A percentile compares a stretch with the other conserved stretches of the same genome.
Evolutionary conservation across 2,888 invertebrate species (phyloP).

Genomic region (Clunio marinus): DNA sequence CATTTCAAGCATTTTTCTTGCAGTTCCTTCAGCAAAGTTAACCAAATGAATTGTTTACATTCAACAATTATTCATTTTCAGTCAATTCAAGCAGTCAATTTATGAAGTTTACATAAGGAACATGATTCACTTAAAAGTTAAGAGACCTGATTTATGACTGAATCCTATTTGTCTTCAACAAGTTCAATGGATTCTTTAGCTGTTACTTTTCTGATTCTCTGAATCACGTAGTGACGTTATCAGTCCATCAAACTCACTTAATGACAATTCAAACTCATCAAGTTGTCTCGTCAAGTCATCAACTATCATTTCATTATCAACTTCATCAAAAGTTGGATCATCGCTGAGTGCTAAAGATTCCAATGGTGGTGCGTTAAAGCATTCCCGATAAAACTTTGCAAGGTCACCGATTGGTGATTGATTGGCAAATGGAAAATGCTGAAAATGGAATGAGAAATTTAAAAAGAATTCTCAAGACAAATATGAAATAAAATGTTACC

Average conservation of each 20-base stretch:
- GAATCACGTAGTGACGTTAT: slow-evolving; percentile 48
- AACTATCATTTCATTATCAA: slow-evolving; percentile 41
- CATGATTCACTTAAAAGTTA: slow-evolving; percentile 20
- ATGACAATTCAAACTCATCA: slow-evolving; percentile 51
- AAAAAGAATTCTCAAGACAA: not conserved
- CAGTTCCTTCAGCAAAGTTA: not conserved
- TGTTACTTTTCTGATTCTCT: slow-evolving; percentile 42
- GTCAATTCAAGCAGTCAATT: slow-evolving; percentile 1
- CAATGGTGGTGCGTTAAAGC: slow-evolving; percentile 49
- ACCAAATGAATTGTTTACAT: not conserved
- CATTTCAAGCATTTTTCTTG: slow-evolving; percentile 11
- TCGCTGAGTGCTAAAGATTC: slow-evolving; percentile 41
- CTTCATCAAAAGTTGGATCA: slow-evolving; percentile 12
- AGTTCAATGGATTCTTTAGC: slow-evolving; percentile 40
- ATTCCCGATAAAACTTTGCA: slow-evolving; percentile 52
- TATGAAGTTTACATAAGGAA: slow-evolving; percentile 5
- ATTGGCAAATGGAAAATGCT: slow-evolving; percentile 52
- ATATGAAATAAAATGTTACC: no score
- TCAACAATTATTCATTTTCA: not conserved
- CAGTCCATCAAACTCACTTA: slow-evolving; percentile 51
- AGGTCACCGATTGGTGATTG: slow-evolving; percentile 51
- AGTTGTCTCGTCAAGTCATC: slow-evolving; percentile 50
- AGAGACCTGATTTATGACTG: slow-evolving; percentile 11
- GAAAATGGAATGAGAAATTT: slow-evolving; percentile 37
- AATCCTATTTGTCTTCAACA: not conserved